Base-by-base conservation (phyloP, 1,140 invertebrate species). In the Cotesia typhae region DNA sequence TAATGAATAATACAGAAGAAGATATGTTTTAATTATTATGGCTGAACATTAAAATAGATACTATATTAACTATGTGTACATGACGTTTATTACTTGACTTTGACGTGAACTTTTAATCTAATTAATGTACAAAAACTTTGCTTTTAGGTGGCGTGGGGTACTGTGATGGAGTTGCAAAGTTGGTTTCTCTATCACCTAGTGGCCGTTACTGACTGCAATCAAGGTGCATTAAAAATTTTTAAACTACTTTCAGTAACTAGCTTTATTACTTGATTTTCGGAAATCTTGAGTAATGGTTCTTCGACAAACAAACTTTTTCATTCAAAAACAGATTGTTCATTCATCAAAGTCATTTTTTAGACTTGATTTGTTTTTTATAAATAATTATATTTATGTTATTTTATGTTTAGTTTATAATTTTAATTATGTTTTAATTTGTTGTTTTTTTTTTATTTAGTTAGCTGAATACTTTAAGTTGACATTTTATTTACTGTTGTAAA, bases 141-240 rank as follows among this genome's bases (percentile, higher is more conserved):
- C 67, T 82, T 80, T 70, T 68, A 87, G 85, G 83, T 87, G 85
- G 85, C 85, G 85, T 86, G 85, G 85, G 84, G 85, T n/a, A 85
- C 80, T 74, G 82, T 87, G 68, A 87, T 87, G 85, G 85, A 87
- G 78, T 80, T 87, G 66, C 85, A 87, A 74, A 87, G 85, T 74
- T 87, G 85, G 85, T 75, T 87, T 65, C 84, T 87, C 71, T 87
- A 87, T 78, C 85, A 87, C 75, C 82, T 87, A 66, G 85, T 87
- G 70, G 83, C 85, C 75, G 84, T 85, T 72, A 85, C 83, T 70
- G 85, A 87, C 79, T 87, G 85, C 80, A 85, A 85, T 81, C 85
- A 86, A 86, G 85, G 85, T 87, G 83, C 35, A 61, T 37, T 73
- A 17, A 17, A 14, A 70, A 57, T 60, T 60, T 10, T 17, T 17